These are phyloP conservation scores for Dromaius novaehollandiae DNA, from an alignment of 2,113 vertebrate species.

Conservation along the genomic window DNA sequence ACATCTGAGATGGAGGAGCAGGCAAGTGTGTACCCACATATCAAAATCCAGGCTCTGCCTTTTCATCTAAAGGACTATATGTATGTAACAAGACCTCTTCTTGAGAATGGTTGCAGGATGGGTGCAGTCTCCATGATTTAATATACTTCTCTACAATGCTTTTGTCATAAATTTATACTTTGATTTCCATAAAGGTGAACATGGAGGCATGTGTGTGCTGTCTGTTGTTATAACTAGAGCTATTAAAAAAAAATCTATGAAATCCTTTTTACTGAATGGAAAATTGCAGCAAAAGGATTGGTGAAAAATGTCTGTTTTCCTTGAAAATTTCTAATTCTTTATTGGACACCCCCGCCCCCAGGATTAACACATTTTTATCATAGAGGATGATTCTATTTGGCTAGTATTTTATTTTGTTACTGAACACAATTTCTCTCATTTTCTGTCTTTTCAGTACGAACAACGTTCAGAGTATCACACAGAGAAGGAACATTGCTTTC, in stretches of 20 bases:
- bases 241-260: neutral
- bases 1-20: neutral
- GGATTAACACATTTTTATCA: neutral
- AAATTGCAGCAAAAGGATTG: neutral
- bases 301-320: neutral
- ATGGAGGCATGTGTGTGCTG: neutral
- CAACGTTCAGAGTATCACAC: fast-evolving
- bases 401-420: neutral
- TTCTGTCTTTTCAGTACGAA: neutral
- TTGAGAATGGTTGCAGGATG: neutral
- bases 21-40: fast-evolving
- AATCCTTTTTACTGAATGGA: neutral
- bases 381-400: neutral
- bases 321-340: neutral
- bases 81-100: neutral
- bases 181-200: neutral
- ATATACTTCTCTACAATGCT: neutral
- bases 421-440: neutral
- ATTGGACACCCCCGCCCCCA: neutral
- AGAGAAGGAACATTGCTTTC: neutral
- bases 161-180: neutral
- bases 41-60: neutral
- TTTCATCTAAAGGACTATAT: neutral
- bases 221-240: neutral
- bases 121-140: neutral